phyloP scores from a whole-genome alignment of 1,140 invertebrate genomes.

The Ganaspis sp. region DNA sequence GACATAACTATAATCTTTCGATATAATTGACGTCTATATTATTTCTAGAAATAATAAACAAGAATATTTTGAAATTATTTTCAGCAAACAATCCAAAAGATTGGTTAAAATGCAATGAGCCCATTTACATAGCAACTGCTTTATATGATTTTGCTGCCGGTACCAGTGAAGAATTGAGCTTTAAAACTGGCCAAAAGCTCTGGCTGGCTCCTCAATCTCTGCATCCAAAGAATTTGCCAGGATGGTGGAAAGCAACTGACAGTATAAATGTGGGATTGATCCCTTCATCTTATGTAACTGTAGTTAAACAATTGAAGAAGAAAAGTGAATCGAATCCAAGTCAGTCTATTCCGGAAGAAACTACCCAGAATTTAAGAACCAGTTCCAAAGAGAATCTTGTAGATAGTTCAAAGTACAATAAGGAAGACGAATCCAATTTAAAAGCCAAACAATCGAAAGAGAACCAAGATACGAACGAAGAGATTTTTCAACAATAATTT shows the following conservation, averaged over 20 bases:
- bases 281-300: constrained; percentile 86
- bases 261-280: constrained; percentile 84
- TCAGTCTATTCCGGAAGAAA: background rate
- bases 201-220: constrained; percentile 88
- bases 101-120: constrained; percentile 80
- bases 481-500: constrained; percentile 25
- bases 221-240: constrained; percentile 83
- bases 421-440: background rate
- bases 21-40: too few relatives aligned
- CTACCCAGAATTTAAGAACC: background rate
- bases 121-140: constrained; percentile 83
- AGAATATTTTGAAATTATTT: constrained; percentile 30
- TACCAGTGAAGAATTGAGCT: constrained; percentile 85
- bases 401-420: background rate
- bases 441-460: background rate
- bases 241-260: constrained; percentile 87
- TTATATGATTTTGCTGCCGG: constrained; percentile 86
- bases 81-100: constrained; percentile 65
- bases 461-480: constrained; percentile 2
- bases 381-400: background rate
- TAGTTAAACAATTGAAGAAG: constrained; percentile 67
- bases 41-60: too few relatives aligned
- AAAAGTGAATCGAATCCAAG: constrained; percentile 53
- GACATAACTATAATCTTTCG: too few relatives aligned
- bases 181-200: constrained; percentile 86